These are phyloP conservation scores for Silurus lanzhouensis DNA, from an alignment of 2,797 vertebrate species.

Conservation along the genomic window DNA sequence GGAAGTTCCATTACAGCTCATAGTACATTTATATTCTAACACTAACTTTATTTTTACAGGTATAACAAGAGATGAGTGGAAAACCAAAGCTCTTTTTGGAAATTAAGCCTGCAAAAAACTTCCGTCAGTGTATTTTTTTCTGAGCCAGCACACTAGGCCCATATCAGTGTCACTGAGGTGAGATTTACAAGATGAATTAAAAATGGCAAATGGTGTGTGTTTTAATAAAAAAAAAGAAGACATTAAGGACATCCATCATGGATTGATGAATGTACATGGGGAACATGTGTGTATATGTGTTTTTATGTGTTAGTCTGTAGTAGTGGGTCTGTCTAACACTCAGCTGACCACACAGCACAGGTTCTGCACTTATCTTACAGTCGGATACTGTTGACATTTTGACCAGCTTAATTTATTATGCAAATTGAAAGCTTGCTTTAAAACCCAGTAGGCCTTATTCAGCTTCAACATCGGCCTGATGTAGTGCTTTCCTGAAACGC, in stretches of 20 bases:
- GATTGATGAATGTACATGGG: neutral
- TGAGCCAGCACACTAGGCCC: neutral
- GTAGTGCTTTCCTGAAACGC: neutral
- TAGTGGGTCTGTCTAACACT: constrained; percentile 3
- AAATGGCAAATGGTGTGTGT: neutral
- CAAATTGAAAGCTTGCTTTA: constrained; percentile 22
- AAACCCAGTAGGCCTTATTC: constrained; percentile 3
- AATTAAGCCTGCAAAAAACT: neutral
- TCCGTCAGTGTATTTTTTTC: neutral
- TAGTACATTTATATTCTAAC: neutral
- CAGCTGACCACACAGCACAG: constrained; percentile 32
- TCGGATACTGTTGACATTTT: constrained; percentile 4
- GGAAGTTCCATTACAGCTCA: neutral
- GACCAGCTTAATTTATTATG: constrained; percentile 19
- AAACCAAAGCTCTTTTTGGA: too few species aligned
- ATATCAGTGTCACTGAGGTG: neutral
- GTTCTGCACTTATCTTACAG: constrained; percentile 24
- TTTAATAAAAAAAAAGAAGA: constrained; percentile 4
- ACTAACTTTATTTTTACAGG: neutral
- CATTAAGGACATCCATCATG: neutral
- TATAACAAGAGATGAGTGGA: neutral
- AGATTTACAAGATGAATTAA: neutral
- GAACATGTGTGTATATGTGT: neutral
- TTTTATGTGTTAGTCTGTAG: neutral
- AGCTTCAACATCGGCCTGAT: neutral